phyloP scores from a whole-genome alignment of 2,113 vertebrate genomes.

The Leptobrachium ailaonicum region DNA sequence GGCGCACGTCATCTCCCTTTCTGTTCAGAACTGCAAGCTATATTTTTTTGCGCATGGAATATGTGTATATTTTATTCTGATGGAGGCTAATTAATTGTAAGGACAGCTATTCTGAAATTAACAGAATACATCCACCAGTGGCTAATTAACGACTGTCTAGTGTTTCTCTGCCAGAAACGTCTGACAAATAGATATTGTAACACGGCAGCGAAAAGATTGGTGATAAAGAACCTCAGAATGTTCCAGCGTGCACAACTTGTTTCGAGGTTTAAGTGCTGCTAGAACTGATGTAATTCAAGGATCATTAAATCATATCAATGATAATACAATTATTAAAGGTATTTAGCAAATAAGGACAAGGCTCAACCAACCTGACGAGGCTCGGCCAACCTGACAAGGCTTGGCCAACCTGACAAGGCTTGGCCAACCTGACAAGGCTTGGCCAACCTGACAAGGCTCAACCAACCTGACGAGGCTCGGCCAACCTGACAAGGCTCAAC shows the following conservation, averaged over 20 bases:
- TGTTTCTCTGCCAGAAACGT: conserved; percentile 5
- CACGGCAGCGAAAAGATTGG: conserved; percentile 4
- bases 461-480: too few relatives aligned
- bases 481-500: too few relatives aligned
- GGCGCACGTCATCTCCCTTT: too few relatives aligned
- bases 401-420: too few relatives aligned
- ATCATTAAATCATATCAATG: conserved; percentile 8
- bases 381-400: too few relatives aligned
- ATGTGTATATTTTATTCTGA: conserved; percentile 19
- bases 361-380: too few relatives aligned
- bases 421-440: too few relatives aligned
- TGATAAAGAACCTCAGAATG: conserved; percentile 14
- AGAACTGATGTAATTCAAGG: conserved; percentile 9
- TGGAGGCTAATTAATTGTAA: conserved; percentile 16
- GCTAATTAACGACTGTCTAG: conserved; percentile 31
- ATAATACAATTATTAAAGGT: background rate
- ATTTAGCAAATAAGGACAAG: background rate
- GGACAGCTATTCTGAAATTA: conserved; percentile 14
- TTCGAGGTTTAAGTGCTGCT: background rate
- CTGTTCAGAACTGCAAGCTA: too few relatives aligned
- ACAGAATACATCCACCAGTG: conserved; percentile 30
- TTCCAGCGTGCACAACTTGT: background rate
- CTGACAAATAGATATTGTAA: conserved; percentile 4
- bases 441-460: too few relatives aligned
- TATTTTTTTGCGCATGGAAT: too few relatives aligned